Evolutionary conservation across 2,888 invertebrate genomes (phyloP), one percentile per base, ranked within the genome.

Genomic region (Troides oblongomaculatus): DNA sequence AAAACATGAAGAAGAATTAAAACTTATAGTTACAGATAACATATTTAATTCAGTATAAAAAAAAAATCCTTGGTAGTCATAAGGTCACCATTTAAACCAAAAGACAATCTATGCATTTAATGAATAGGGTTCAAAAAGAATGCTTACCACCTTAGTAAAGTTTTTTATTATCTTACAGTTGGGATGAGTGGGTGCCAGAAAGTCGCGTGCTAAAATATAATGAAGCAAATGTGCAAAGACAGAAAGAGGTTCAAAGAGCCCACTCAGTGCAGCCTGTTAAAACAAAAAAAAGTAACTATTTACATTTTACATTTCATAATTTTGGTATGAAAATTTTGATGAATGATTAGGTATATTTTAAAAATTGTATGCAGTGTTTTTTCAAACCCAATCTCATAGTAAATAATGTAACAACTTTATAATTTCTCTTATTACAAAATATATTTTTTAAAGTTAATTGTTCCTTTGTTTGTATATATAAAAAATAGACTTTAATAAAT

Each of bases 151-250:
- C 5, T 30, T 30, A 30, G 7, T 39, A 39, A 39, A 39, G 39
- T 14, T 57, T 56, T 39, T 21, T 59, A 58, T 58, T 62, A 18
- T 57, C 7, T 86, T 93, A 30, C 82, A 97, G 97, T 88, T 97
- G 97, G 97, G 97, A 97, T 81, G 97, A 97, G 84, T 97, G 97
- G 98, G 98, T 98, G 7, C 97, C 97, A 0, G 98, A 98, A 84
- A 96, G 95, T 79, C 93, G 98, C 75, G 97, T 98, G 8, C 87
- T 98, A 69, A 98, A 98, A 84, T 97, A 96, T 84, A 98, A 97
- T 88, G 98, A 98, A 77, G 95, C 96, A 1, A 98, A 98, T 83
- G 95, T 97, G 2, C 96, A 97, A 79, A 94, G 96, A 72, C 98
- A 98, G 84, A 97, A 96, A 81, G 97, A 98, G 84, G 95, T 98